Percentiles rank a stretch among this genome's conserved stretches.
phyloP scores from a whole-genome alignment of 2,113 vertebrate species.

The Calidris pugnax region DNA sequence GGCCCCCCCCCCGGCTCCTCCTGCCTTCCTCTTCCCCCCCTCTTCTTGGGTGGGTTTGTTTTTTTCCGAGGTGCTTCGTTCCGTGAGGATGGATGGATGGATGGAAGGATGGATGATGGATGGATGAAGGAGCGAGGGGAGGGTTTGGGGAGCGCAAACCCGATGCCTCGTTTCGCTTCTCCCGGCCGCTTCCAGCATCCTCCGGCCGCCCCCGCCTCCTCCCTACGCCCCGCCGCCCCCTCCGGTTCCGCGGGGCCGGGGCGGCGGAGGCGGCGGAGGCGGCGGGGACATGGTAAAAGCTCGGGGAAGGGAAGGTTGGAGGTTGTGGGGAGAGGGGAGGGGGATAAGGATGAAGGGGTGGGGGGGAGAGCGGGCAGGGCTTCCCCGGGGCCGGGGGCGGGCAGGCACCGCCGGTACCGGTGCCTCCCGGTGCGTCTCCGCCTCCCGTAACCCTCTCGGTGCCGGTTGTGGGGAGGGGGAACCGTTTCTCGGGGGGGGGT shows the following conservation, averaged over 20 bases:
- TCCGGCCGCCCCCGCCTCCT: not conserved
- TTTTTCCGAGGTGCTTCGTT: not conserved
- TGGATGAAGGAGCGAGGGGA: not conserved
- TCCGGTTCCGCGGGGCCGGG: not conserved
- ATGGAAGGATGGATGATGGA: not conserved
- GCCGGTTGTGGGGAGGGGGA: not conserved
- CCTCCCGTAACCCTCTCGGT: slow-evolving; percentile 7
- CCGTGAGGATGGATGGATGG: not conserved
- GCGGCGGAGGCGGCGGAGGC: not conserved
- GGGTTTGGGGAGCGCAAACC: not conserved
- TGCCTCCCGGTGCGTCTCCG: not conserved
- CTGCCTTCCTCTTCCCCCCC: not conserved
- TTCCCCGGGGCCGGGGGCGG: not conserved
- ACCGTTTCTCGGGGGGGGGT: not conserved
- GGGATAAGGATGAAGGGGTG: not conserved
- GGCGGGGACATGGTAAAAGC: not conserved
- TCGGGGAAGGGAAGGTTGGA: not conserved
- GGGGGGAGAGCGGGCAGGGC: not conserved
- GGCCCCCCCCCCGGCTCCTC: not conserved
- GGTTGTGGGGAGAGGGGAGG: not conserved
- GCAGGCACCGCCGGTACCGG: not conserved
- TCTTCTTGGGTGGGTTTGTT: too few relatives aligned
- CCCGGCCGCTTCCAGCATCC: not conserved
- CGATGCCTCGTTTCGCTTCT: not conserved
- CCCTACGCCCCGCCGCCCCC: not conserved